A percentile compares a stretch with the other conserved stretches of the same genome.
phyloP scores from a whole-genome alignment of 2,113 vertebrate species.

The Pelmatolapia mariae region DNA sequence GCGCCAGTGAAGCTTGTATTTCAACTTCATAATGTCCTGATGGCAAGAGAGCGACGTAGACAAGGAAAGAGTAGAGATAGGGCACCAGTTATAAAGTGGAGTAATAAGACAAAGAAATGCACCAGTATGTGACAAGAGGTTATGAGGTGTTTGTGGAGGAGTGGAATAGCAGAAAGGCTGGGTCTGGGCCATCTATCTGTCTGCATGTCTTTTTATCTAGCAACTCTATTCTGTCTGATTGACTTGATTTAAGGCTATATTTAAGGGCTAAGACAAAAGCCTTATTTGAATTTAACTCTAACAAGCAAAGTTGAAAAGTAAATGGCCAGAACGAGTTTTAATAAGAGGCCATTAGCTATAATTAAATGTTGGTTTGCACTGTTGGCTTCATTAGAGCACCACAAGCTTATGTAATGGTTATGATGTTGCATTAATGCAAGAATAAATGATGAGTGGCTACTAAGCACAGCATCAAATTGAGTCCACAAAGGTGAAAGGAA shows the following conservation, averaged over 20 bases:
- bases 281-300: not conserved
- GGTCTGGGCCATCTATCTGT: not conserved
- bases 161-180: not conserved
- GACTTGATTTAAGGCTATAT: not conserved
- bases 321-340: not conserved
- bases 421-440: not conserved
- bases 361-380: not conserved
- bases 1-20: constrained; percentile 5
- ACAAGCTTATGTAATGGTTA: not conserved
- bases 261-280: not conserved
- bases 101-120: not conserved
- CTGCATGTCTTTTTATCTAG: not conserved
- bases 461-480: not conserved
- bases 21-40: constrained; percentile 21
- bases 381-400: not conserved
- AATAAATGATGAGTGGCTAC: not conserved
- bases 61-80: not conserved
- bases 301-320: not conserved
- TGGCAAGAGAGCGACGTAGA: not conserved
- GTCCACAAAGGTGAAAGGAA: not conserved
- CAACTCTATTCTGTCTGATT: not conserved
- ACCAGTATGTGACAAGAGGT: not conserved
- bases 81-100: not conserved
- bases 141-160: constrained; percentile 4
- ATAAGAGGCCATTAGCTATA: not conserved